Evolutionary conservation across 1,140 invertebrate genomes (phyloP), one percentile per base, ranked within the genome.

Genomic region (Sipha flava): DNA sequence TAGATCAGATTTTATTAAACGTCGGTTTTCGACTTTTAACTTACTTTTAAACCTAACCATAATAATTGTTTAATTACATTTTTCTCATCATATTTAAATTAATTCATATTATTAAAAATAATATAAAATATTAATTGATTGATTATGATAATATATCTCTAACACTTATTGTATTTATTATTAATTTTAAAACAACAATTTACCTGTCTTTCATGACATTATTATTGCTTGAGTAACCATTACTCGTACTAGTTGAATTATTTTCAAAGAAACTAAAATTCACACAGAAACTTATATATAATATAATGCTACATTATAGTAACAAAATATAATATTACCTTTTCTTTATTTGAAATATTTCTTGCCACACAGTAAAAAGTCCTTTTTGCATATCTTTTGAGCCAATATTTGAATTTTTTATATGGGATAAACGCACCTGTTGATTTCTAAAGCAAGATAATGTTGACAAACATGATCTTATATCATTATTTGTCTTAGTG

Each of bases 351-450:
- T 92, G 90, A 84, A 98, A 95, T 31, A 98, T 90, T 31, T 92
- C 90, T 83, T 91, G 90, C 91, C 95, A 95, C 0, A 94, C 90
- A 83, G 91, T 89, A 86, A 97, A 96, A 26, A 97, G 86, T 34
- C 91, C 92, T 85, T 94, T 94, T 54, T 93, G 91, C 45, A 90
- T 89, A 84, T 98, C 95, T 85, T 97, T 98, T 72, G 92, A 89
- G 0, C 94, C 95, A 16, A 97, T 87, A 83, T 89, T 91, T 23
- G 89, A 86, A 81, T 89, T 89, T 21, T 91, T 86, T 47, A 95
- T 87, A 83, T 93, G 90, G 29, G 88, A 87, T 57, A 93, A 83
- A 10, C 87, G 90, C 4, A 95, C 82, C 82, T 86, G 84, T 81
- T 86, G 86, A 66, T 86, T 84, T 81, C 84, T 82, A 57, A 82